Base-by-base conservation (phyloP, 2,113 vertebrate species). In the Opisthocomus hoazin region DNA sequence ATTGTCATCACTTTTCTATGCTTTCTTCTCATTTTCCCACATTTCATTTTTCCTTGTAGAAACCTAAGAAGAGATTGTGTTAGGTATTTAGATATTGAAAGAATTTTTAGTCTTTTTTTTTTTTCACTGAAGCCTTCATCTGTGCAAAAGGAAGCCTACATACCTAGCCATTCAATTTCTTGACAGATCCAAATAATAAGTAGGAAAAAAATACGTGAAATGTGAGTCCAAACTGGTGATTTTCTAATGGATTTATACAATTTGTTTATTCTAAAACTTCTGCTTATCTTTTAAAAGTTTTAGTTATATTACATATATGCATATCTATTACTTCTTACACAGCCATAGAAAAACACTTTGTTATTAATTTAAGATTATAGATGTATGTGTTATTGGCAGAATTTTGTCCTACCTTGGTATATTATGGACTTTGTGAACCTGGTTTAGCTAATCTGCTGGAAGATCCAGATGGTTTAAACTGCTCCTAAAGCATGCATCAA, bases 91-190 rank as follows among this genome's bases (percentile, higher is more conserved):
- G 32, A 37, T 15, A 12, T 2, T 50, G 32, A 77, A 43, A 5
- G 1, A 41, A 37, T 16, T 81, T 84, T 76, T 32, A 32, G 12
- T 15, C 5, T 54, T 60, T 56, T 22, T 27, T 37, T 61, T 29
- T 68, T 48, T 27, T 3, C 3, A 11, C 5, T 85, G 21, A 63
- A 39, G 8, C 10, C 6, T 48, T 9, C 17, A 61, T 4, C 11
- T 41, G 1, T 5, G 1, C 4, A 32, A n/a, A n/a, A 54, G 17
- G 69, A 75, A 80, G 0, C 3, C 15, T 45, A 3, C 23, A 21
- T n/a, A 57, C 0, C 4, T 17, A 58, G 4, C 5, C 24, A 32
- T 26, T 3, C 0, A 14, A 43, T 68, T 82, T 3, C 10, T 45
- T 46, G 10, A 13, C 4, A 46, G 11, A 81, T 68, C 3, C 15